Conservation (phyloP, 1,140 invertebrate genomes). For the Leptonema lineaticorne region DNA sequence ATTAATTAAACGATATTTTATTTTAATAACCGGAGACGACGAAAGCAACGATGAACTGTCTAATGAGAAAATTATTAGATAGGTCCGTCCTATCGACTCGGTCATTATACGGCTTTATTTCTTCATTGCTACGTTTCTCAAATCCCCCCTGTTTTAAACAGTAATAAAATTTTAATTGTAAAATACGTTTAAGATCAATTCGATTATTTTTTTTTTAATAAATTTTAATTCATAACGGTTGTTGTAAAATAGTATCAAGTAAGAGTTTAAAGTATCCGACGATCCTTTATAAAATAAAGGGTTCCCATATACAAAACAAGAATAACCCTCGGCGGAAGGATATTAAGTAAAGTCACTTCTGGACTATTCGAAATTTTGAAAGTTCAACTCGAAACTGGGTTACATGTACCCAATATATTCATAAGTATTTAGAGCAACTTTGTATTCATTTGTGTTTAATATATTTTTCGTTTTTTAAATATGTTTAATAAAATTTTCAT, state of each 20-base stretch:
- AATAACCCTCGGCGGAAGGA: neutral
- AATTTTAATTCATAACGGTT: too few relatives aligned
- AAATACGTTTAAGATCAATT: too few relatives aligned
- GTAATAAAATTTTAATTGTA: too few relatives aligned
- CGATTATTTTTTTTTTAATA: too few relatives aligned
- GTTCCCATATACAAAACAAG: slow-evolving; percentile 4
- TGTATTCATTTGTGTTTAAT: too few relatives aligned
- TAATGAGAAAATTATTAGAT: neutral
- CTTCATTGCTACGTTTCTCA: too few relatives aligned
- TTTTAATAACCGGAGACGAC: neutral
- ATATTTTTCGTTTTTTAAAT: too few relatives aligned
- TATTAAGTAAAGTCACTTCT: neutral
- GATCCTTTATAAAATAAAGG: slow-evolving; percentile 9
- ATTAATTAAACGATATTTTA: neutral
- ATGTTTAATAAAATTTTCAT: too few relatives aligned
- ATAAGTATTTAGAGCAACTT: slow-evolving; percentile 9
- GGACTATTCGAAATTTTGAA: neutral
- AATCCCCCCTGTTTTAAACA: too few relatives aligned
- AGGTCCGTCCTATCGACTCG: neutral
- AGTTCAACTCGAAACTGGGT: neutral
- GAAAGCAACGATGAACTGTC: neutral
- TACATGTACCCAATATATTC: slow-evolving; percentile 7
- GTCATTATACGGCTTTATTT: too few relatives aligned
- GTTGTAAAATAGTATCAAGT: too few relatives aligned
- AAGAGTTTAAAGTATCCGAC: neutral